Percentiles rank a stretch among this genome's conserved stretches.
These are phyloP conservation scores for Eurytemora carolleeae DNA, from an alignment of 1,140 invertebrate genomes.

Conservation along the genomic window DNA sequence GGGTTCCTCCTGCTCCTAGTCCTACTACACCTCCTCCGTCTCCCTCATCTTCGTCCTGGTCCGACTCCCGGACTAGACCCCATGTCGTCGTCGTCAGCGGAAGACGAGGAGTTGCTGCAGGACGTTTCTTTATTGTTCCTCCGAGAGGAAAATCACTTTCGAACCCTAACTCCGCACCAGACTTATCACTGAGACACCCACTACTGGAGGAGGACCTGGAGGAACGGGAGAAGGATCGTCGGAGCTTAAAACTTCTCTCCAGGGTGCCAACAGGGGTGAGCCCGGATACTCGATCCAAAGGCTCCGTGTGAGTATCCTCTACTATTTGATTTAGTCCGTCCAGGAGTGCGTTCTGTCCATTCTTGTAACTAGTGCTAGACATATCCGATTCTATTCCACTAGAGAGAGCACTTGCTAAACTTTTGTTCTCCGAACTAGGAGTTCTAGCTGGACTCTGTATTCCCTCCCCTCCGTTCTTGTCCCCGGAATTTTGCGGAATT, in stretches of 20 bases:
- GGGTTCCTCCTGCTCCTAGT: constrained; percentile 8
- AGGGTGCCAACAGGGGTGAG: neutral
- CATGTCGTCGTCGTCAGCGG: constrained; percentile 4
- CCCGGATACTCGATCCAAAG: neutral
- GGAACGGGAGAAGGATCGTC: neutral
- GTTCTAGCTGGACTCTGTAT: constrained; percentile 17
- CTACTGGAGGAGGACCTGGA: neutral
- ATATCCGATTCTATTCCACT: constrained; percentile 40
- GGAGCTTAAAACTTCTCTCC: neutral
- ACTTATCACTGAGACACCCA: constrained; percentile 21
- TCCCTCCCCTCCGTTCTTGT: neutral
- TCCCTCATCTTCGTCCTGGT: constrained; percentile 1
- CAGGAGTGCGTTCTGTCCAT: neutral
- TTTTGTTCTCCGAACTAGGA: constrained; percentile 21
- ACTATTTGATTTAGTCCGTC: too few species aligned
- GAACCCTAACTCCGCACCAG: constrained; percentile 46
- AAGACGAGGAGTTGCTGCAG: constrained; percentile 31
- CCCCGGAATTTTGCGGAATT: neutral
- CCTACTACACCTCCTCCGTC: constrained; percentile 1
- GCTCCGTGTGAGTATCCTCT: neutral
- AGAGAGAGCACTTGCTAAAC: constrained; percentile 54
- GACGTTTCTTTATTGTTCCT: constrained; percentile 52
- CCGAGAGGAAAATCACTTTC: constrained; percentile 42
- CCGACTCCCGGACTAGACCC: constrained; percentile 8
- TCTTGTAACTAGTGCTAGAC: constrained; percentile 24